Evolutionary conservation across 2,113 vertebrate genomes (phyloP), one percentile per base, ranked within the genome.

Genomic region (Tupaia chinensis): DNA sequence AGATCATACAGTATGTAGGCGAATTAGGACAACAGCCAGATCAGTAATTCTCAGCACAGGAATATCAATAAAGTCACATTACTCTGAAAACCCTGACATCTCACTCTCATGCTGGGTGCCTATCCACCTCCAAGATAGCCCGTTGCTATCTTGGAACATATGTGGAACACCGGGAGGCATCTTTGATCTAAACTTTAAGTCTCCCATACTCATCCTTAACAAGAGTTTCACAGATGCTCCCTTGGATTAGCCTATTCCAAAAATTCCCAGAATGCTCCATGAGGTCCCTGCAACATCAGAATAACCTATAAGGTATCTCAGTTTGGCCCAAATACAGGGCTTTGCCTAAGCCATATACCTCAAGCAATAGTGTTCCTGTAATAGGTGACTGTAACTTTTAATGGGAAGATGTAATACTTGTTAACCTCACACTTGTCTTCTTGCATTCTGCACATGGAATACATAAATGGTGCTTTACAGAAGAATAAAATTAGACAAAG

Each of bases 361-460:
- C n/a, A 86, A 34, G 27, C 9, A 32, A 66, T 25, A 17, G 9
- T 77, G 16, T 87, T 93, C 32, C 32, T n/a, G 0, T 89, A 84
- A 92, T 5, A 82, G 58, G 32, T 65, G 63, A 91, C 60, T 82
- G 5, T 76, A 68, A 80, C 3, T 54, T 87, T 97, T 85, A 80
- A 54, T 76, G 74, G 63, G 25, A 74, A 96, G 91, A 66, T 86
- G 17, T 58, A 89, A 86, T 72, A n/a, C 34, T 53, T 89, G 69
- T 60, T 88, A 94, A 60, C 70, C n/a, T 93, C 54, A 61, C 1
- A 13, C 54, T 69, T 58, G 12, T 60, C 60, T 84, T 77, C 56
- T 78, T 89, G 23, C 22, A 72, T 79, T 78, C 95, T 60, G 23
- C 29, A 70, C n/a, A 0, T 32, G 53, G 53, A 81, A 60, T 65